Base-by-base conservation (phyloP, 2,113 vertebrate genomes). In the Odobenus rosmarus region DNA sequence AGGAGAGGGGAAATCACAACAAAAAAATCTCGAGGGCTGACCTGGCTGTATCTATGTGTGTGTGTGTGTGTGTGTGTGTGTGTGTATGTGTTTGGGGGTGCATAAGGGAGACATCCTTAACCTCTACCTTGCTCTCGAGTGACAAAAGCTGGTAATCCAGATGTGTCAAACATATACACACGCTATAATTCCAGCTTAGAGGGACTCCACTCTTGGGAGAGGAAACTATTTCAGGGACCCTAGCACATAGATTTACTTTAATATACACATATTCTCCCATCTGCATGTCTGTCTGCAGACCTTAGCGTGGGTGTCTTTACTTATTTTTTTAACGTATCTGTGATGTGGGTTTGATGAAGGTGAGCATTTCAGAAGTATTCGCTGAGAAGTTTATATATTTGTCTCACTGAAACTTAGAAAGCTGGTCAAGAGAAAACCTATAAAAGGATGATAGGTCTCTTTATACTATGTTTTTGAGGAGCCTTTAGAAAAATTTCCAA, bases 351-450 rank as follows among this genome's bases (percentile, higher is more conserved):
- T 82, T 90, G 83, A 94, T 53, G 71, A 93, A 94, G 57, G 33
- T n/a, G 16, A 85, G 19, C 57, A 39, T 93, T 94, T 84, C 24
- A 76, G 19, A 51, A 90, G 39, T 49, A 64, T 90, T 77, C 31
- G 23, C 16, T 86, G 59, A 28, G 55, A 84, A 88, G 71, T 97
- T 69, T 83, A 64, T 94, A 42, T 59, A 39, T 13, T 64, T 77
- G 23, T 57, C 36, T 94, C 71, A 62, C 62, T 69, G 71, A 55
- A 57, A 86, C 76, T 31, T 86, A 85, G 81, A 96, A 79, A 71
- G 83, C 19, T 79, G 62, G 95, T 51, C 64, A 95, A 18, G 74
- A 93, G 59, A 91, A 96, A 82, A 61, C 16, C 74, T 59, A 61
- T 72, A 64, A 59, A 62, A 94, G 42, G 33, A 36, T 94, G 64